Base-by-base conservation (phyloP, 1,140 invertebrate species). In the Zaprionus davidi region DNA sequence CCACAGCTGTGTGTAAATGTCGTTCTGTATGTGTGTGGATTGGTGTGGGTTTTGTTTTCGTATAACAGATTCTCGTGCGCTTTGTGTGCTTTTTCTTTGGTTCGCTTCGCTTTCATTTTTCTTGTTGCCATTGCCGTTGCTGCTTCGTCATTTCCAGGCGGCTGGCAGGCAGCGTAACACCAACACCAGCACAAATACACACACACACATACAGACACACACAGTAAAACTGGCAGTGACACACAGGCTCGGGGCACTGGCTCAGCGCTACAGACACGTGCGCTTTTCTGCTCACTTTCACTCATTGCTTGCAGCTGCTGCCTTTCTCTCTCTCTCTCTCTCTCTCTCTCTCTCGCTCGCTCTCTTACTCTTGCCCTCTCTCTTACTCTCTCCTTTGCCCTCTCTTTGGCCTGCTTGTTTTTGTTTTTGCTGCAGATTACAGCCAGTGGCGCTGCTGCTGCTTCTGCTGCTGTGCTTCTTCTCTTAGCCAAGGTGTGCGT, bases 241-340 rank as follows among this genome's bases (percentile, higher is more conserved):
- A 71, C 44, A 71, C 44, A 71, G 44, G 55, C 62, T 67, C 41
- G 49, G 41, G 70, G 66, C 67, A 64, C 49, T 71, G 62, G 44
- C 44, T 46, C 41, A 59, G 46, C 66, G 46, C 56, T 71, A 71
- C 74, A 81, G 85, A 84, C 84, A 88, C 85, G 84, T 87, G 84
- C 79, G 84, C 84, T 88, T 87, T 86, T 88, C 81, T 88, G 84
- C 85, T 87, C 85, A 87, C 84, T 87, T 87, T 87, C 84, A 88
- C 85, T 87, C 83, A 82, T 70, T 79, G 83, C 79, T 87, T 79
- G 79, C 84, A 88, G 83, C 84, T 76, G 84, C 73, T 83, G 66
- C 49, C 68, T 70, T 70, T 69, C 63, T 70, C 80, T 71, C 71
- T 79, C 68, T 56, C 66, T 70, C 80, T 71, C 71, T 79, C 68